Conservation (phyloP, 2,888 invertebrate genomes). For the Callosobruchus maculatus region DNA sequence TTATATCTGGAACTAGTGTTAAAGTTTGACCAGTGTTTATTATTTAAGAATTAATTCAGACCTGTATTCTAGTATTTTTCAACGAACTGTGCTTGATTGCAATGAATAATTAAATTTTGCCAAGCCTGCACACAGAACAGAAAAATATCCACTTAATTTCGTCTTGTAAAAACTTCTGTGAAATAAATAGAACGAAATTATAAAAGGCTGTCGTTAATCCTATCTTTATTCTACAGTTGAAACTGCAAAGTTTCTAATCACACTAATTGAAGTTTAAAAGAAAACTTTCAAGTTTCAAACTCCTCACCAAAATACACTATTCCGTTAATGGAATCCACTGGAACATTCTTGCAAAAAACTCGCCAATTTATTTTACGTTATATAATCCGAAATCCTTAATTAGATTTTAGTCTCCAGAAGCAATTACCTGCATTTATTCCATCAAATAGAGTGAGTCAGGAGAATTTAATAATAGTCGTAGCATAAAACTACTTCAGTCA, state of each 20-base stretch:
- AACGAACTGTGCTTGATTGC: not conserved
- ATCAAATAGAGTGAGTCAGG: not conserved
- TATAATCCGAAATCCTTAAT: not conserved
- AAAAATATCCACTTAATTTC: not conserved
- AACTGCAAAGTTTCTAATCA: not conserved
- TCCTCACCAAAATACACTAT: not conserved
- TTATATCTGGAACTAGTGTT: no score
- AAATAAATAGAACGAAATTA: not conserved
- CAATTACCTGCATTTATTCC: not conserved
- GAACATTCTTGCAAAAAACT: not conserved
- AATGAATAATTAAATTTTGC: not conserved
- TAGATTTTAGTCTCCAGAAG: not conserved
- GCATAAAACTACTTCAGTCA: no score
- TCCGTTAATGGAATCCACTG: not conserved
- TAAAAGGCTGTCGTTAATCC: not conserved
- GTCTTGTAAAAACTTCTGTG: not conserved
- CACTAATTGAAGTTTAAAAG: not conserved
- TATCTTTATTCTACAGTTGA: not conserved
- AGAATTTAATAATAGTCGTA: not conserved
- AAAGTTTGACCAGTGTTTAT: no score
- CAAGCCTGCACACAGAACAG: not conserved
- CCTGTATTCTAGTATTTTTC: no score
- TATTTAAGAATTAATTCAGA: no score
- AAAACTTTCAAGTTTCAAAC: not conserved
- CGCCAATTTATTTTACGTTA: not conserved